These are phyloP conservation scores for Gasterosteus nipponicus DNA, from an alignment of 2,113 vertebrate genomes.

Conservation along the genomic window DNA sequence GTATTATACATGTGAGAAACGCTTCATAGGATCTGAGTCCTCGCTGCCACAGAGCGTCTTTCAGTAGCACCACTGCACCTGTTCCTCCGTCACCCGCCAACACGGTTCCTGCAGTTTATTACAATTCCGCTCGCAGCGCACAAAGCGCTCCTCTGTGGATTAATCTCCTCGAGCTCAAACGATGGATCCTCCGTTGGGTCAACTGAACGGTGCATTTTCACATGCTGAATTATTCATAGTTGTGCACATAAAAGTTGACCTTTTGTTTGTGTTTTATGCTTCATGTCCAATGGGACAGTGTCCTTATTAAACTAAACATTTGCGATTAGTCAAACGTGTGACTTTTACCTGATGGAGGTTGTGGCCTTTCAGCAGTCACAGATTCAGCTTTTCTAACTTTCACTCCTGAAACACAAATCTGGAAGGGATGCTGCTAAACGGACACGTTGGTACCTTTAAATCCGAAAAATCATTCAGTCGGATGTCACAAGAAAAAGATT, in stretches of 20 bases:
- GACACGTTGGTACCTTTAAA: background rate
- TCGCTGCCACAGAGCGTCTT: background rate
- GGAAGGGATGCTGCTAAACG: background rate
- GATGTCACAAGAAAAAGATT: no score
- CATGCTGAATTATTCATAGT: background rate
- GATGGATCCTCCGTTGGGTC: background rate
- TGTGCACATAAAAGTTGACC: background rate
- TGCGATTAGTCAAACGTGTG: background rate
- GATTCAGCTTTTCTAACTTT: no score
- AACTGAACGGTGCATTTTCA: background rate
- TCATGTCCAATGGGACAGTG: background rate
- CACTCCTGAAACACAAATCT: background rate
- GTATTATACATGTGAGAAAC: no score
- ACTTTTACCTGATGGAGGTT: no score
- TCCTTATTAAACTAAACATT: background rate
- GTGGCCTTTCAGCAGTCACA: no score
- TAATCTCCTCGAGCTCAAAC: background rate
- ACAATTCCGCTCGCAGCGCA: background rate
- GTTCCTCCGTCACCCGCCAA: background rate
- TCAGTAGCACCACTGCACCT: background rate
- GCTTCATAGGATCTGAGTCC: background rate
- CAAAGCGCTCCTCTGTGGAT: background rate
- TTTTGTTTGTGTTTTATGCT: background rate
- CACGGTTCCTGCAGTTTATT: background rate
- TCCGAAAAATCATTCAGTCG: background rate